Conservation (phyloP, 92 coral and sea anemone species). For the Heteractis magnifica region DNA sequence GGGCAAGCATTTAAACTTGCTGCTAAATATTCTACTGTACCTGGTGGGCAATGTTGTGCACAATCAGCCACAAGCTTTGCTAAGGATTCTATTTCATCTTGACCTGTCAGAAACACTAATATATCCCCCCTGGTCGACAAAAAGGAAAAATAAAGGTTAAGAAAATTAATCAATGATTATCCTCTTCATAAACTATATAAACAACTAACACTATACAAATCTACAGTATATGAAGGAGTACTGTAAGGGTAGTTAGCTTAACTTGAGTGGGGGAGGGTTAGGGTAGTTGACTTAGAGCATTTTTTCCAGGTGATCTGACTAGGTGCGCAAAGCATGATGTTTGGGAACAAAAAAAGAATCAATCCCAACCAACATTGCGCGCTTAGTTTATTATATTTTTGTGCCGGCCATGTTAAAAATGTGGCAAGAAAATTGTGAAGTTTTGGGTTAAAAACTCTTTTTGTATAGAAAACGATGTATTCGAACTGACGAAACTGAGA, state of each 20-base stretch:
- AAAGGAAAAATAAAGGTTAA: neutral
- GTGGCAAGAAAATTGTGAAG: too few species aligned
- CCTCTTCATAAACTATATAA: too few species aligned
- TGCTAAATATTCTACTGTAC: conserved; percentile 16
- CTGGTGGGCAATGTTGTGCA: conserved; percentile 77
- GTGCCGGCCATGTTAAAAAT: too few species aligned
- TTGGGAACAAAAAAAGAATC: too few species aligned
- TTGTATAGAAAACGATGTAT: too few species aligned
- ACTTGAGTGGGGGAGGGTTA: neutral
- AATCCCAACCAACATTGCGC: too few species aligned
- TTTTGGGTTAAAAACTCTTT: too few species aligned
- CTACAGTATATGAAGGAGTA: neutral
- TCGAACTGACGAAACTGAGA: too few species aligned
- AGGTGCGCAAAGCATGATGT: too few species aligned
- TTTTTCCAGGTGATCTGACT: too few species aligned
- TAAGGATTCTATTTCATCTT: conserved; percentile 93
- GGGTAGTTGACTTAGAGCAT: neutral
- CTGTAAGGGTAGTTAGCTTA: neutral
- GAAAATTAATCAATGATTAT: neutral
- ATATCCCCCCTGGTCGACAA: neutral
- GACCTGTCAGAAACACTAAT: conserved; percentile 94
- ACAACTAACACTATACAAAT: neutral
- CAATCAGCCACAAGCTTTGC: conserved; percentile 86
- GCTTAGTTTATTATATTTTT: too few species aligned
- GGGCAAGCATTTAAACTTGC: too few species aligned